These are phyloP conservation scores for Dasypolia templi DNA, from an alignment of 2,888 invertebrate genomes.

Conservation along the genomic window DNA sequence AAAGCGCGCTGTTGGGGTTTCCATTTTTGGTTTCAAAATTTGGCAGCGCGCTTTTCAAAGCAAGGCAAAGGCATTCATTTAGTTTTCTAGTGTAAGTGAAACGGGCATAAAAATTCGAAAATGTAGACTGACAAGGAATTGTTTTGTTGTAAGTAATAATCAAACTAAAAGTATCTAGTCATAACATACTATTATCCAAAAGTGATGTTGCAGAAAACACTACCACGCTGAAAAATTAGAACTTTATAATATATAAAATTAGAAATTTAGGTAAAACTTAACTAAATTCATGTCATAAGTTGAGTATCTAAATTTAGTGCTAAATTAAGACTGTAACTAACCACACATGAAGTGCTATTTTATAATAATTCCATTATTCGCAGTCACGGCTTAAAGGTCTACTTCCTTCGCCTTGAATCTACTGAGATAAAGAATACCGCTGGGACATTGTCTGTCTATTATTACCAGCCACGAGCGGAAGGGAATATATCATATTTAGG, in stretches of 20 bases:
- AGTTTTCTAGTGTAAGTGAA: background rate
- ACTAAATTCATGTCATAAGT: too few relatives aligned
- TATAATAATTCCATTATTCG: too few relatives aligned
- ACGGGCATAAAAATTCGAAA: background rate
- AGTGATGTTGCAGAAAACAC: background rate
- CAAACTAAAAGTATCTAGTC: background rate
- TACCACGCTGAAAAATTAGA: background rate
- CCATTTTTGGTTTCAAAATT: background rate
- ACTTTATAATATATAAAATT: too few relatives aligned
- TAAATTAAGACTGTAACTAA: background rate
- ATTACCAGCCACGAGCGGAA: background rate
- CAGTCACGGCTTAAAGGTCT: background rate
- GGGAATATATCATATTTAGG: background rate
- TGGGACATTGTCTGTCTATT: background rate
- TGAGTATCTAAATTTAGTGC: too few relatives aligned
- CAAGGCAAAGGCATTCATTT: background rate
- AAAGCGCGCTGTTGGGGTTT: background rate
- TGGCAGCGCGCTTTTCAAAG: background rate
- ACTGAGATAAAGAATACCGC: constrained; percentile 17
- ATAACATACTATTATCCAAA: background rate
- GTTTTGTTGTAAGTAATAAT: background rate
- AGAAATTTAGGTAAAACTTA: too few relatives aligned
- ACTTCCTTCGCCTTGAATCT: background rate
- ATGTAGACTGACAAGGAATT: background rate
- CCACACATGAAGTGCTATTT: background rate